Evolutionary conservation across 2,797 vertebrate species (phyloP).

Genomic region (Phylloscopus collybita): DNA sequence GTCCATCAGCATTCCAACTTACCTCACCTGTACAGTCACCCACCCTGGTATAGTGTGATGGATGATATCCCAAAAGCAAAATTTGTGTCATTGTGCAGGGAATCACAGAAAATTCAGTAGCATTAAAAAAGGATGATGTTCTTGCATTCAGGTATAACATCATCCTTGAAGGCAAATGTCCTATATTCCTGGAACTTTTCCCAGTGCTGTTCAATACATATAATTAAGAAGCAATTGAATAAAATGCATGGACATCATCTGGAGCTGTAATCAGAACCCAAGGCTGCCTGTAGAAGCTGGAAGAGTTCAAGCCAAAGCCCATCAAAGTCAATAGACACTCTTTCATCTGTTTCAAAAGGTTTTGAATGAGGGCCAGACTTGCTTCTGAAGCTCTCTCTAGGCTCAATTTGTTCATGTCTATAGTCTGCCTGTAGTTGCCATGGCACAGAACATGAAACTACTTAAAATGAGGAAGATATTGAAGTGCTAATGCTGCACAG

Average conservation of each 20-base stretch:
- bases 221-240: neutral
- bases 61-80: neutral
- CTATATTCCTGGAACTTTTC: neutral
- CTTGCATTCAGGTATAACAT: neutral
- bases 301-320: slow-evolving; percentile 18
- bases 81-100: neutral
- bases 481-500: neutral
- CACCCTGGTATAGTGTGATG: neutral
- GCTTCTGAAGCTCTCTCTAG: neutral
- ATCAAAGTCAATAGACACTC: neutral
- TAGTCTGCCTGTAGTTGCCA: slow-evolving; percentile 11
- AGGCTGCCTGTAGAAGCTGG: neutral
- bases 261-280: neutral
- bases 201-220: neutral
- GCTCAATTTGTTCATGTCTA: slow-evolving; percentile 8
- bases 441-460: neutral
- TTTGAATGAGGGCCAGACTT: neutral
- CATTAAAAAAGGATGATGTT: neutral
- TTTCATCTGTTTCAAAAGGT: slow-evolving; percentile 9
- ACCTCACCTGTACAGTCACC: neutral
- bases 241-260: neutral
- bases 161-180: neutral
- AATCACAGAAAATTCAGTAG: neutral
- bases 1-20: neutral
- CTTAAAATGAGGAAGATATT: slow-evolving; percentile 21